Evolutionary conservation across 2,888 invertebrate genomes (phyloP), one percentile per base, ranked within the genome.

Genomic region (Smittia sp.): DNA sequence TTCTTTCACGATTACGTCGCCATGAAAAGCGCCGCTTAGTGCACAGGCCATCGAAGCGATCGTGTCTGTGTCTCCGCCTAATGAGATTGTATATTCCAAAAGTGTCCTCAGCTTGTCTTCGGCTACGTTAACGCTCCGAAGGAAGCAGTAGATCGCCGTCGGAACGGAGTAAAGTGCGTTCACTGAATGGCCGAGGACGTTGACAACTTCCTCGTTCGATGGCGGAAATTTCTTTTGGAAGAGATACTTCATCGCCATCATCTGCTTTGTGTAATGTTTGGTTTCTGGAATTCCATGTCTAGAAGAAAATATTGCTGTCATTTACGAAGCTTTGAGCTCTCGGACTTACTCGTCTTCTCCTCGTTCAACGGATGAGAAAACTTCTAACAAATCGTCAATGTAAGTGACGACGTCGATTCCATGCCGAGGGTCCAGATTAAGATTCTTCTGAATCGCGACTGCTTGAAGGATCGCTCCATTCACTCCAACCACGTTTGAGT

Each of bases 61-160:
- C 0, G 91, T 92, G 77, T 92, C 91, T 0, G 91, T 89, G 79
- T 92, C 91, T 1, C 91, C 91, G 24, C 91, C 91, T 11, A 92
- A 80, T 15, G 86, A 85, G 75, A 91, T 88, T 9, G 91, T 88
- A 80, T 87, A 89, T 77, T 89, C 87, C 41, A 92, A 81, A 1
- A 89, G 86, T 76, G 89, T 83, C 78, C 89, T 84, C 77, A 89
- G 85, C 24, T 84, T 81, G 80, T 87, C 87, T 11, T 85, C 83
- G 13, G 24, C 7, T 18, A n/a, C 13, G 1, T 67, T 1, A 20
- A 7, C 15, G 38, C 39, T 67, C 20, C 83, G 82, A 27, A 91
- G 80, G 78, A 90, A 91, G 77, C 88, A 87, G 79, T 86, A 91
- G 76, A 91, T 85, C 18, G 91, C 90, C 22, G 90, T 89, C 1